Base-by-base conservation (phyloP, 2,113 vertebrate species). In the Rhizomys pruinosus region DNA sequence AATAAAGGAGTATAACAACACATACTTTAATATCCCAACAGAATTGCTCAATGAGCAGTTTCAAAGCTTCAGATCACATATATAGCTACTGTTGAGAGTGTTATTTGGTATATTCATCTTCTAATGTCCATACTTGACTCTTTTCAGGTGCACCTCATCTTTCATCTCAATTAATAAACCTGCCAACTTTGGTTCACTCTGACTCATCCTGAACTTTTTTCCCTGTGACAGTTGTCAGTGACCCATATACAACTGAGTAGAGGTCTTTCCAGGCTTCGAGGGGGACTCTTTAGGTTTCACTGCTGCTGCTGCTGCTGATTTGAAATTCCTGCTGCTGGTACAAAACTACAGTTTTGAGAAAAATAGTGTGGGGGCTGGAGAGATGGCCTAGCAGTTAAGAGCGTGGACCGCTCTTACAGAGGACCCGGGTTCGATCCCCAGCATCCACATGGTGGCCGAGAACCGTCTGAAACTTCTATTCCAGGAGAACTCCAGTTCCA, bases 291-390 rank as follows among this genome's bases (percentile, higher is more conserved):
- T 57, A 42, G 37, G 25, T 19, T 39, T 57, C 37, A 42, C 25
- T 3, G 16, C 79, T 44, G 6, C 7, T 44, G 6, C 7, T 2
- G 25, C 16, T 27, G 12, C 39, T 64, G 23, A 59, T 4, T 64
- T 32, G 27, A 7, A 20, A 4, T 64, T 42, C 27, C 37, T 82
- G 59, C n/a, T 19, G 27, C 37, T 57, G 16, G 37, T 82, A 44
- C n/a, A 64, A 82, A 82, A 64, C 8, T 68, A 44, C 47, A 87
- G 27, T 55, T 34, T 89, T 85, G 79, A 94, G n/a, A 91, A 84
- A 16, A 84, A 37, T 84, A 61, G 27, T 81, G 22, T 78, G 32
- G n/a, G n/a, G n/a, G n/a, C n/a, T n/a, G n/a, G n/a, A n/a, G n/a
- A n/a, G n/a, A n/a, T n/a, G n/a, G n/a, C n/a, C n/a, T n/a, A n/a